Evolutionary conservation across 2,888 invertebrate genomes (phyloP), one percentile per base, ranked within the genome.

Genomic region (Campoplex nolae): DNA sequence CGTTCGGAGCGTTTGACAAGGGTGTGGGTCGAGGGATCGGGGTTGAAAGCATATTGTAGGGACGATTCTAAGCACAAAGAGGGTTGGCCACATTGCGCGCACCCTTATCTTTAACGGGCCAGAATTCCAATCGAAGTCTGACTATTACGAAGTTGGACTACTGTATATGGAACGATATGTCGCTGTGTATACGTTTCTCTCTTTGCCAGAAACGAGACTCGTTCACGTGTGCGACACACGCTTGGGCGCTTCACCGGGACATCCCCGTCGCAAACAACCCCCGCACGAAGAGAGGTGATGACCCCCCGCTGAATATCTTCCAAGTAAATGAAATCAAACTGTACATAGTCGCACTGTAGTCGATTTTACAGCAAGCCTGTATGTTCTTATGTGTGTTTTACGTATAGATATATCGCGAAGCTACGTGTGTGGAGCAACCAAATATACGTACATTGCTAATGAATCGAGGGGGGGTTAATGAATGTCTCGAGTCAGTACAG

Each of bases 101-200:
- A 91, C 92, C 91, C 92, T 93, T 93, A 93, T 93, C 93, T 93
- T 91, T 90, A 90, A 90, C 90, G 89, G 90, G 88, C 86, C 92
- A 93, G 92, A 90, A 90, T 92, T 92, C 91, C 92, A 90, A 93
- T 92, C 89, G 91, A 90, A 90, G 85, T 88, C 87, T 74, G 76
- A 82, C 85, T 87, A 87, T 87, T 76, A 83, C 77, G 80, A 35
- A 81, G 77, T 62, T 65, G 51, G 67, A 77, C 82, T 75, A 67
- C 81, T 86, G 75, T 65, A 48, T 32, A 48, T 32, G 70, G 62
- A 54, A 48, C 42, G 65, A 84, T 70, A 78, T 83, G 51, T 32
- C 23, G 32, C 3, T 68, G 67, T 68, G 67, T 45, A 45, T 54
- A 48, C 28, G 48, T 65, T 13, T 65, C 35, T 62, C 35, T 45